Conservation (phyloP, 2,113 vertebrate species). For the Pluvianellus socialis region DNA sequence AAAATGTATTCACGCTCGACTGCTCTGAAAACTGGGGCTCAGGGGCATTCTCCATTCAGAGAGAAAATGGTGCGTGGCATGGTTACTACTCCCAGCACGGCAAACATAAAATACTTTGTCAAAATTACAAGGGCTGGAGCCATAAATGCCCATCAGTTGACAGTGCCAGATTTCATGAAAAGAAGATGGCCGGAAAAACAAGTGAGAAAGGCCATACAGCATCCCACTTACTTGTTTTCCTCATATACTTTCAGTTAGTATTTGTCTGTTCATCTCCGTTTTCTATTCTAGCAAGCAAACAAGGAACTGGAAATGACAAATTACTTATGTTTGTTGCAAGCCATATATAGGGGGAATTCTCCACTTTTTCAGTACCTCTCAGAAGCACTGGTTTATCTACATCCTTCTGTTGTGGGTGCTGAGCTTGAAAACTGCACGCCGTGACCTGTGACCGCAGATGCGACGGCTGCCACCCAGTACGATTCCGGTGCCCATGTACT, state of each 20-base stretch:
- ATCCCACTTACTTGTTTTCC: background rate
- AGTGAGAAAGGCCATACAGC: background rate
- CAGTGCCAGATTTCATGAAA: background rate
- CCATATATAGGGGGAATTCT: background rate
- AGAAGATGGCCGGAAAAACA: background rate
- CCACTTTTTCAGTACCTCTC: background rate
- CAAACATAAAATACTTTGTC: background rate
- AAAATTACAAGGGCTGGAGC: conserved; percentile 17
- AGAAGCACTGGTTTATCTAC: background rate
- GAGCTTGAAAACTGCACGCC: background rate
- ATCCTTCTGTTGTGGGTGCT: background rate
- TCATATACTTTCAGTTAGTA: background rate
- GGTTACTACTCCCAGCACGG: background rate
- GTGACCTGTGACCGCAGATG: background rate
- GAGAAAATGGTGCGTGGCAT: background rate
- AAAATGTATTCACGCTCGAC: background rate
- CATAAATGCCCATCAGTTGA: background rate
- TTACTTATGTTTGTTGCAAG: background rate
- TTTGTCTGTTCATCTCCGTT: background rate
- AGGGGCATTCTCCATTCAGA: background rate
- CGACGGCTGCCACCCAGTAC: fast-evolving
- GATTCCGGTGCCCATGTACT: background rate
- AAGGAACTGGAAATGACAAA: background rate
- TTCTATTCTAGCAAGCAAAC: background rate
- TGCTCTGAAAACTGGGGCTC: background rate